Percentiles rank a stretch among this genome's conserved stretches.
These are phyloP conservation scores for Uropsilus gracilis DNA, from an alignment of 2,113 vertebrate species.

Conservation along the genomic window DNA sequence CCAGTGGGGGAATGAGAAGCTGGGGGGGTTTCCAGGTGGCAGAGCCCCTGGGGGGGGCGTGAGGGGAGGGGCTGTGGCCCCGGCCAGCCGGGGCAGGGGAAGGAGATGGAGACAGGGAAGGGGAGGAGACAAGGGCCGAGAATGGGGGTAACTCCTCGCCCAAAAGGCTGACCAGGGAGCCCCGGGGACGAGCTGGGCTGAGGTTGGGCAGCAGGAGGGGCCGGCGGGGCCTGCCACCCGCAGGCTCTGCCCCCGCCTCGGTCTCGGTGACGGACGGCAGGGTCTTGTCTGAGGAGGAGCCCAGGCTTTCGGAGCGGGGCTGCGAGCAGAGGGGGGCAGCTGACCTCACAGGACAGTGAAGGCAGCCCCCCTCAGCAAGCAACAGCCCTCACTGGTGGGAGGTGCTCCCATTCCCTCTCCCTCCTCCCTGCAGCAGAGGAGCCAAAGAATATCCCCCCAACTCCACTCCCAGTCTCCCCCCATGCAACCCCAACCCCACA, in stretches of 20 bases:
- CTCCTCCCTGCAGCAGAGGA: neutral
- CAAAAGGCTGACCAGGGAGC: slow-evolving; percentile 89
- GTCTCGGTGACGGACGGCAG: slow-evolving; percentile 89
- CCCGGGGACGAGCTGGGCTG: slow-evolving; percentile 85
- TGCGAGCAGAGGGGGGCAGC: slow-evolving; percentile 72
- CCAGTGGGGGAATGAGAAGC: slow-evolving; percentile 91
- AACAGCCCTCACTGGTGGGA: neutral
- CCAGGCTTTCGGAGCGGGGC: slow-evolving; percentile 83
- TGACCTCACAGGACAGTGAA: neutral
- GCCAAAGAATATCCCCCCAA: neutral
- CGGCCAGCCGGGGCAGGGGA: slow-evolving; percentile 86
- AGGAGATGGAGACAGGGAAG: slow-evolving; percentile 79
- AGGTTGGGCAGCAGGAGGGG: slow-evolving; percentile 87
- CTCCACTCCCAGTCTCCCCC: neutral
- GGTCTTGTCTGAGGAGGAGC: slow-evolving; percentile 85
- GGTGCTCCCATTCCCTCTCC: neutral
- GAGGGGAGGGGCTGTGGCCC: slow-evolving; percentile 87
- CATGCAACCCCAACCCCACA: neutral
- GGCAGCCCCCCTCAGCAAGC: neutral
- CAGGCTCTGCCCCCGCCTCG: slow-evolving; percentile 83
- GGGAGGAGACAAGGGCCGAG: slow-evolving; percentile 84
- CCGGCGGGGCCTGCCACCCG: slow-evolving; percentile 83
- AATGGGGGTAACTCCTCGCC: slow-evolving; percentile 91
- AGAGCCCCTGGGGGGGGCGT: slow-evolving; percentile 74
- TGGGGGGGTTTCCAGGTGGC: slow-evolving; percentile 85